Conservation (phyloP, 2,113 vertebrate genomes). For the Notarius quadriscutis region DNA sequence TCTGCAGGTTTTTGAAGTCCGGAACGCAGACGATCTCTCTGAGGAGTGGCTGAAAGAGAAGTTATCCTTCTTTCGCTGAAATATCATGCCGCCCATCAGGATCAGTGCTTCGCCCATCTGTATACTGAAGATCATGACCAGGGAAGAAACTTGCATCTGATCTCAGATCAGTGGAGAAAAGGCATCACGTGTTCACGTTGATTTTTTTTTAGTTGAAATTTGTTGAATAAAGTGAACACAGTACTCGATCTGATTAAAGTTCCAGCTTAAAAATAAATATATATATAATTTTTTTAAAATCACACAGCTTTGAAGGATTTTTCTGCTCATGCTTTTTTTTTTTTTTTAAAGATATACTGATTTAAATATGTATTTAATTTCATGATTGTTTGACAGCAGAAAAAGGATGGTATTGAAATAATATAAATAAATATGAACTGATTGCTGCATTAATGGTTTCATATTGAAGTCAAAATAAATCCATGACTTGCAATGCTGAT, state of each 20-base stretch:
- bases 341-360: neutral
- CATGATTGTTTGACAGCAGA: neutral
- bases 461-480: neutral
- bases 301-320: neutral
- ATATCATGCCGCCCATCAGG: neutral
- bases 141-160: neutral
- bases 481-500: too few relatives aligned
- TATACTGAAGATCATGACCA: neutral
- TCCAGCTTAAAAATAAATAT: neutral
- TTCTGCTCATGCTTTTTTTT: neutral
- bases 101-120: neutral
- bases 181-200: neutral
- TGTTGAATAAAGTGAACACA: neutral
- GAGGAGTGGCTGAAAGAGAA: conserved; percentile 78
- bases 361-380: neutral
- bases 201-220: neutral
- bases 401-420: neutral
- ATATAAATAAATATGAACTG: neutral
- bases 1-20: conserved; percentile 75
- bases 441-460: neutral
- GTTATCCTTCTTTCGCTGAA: conserved; percentile 73
- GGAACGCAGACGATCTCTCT: conserved; percentile 74
- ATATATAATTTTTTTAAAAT: too few relatives aligned
- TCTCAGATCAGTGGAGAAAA: neutral
- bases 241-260: neutral